Evolutionary conservation across 2,113 vertebrate species (phyloP), one percentile per base, ranked within the genome.

Genomic region (Talpa occidentalis): DNA sequence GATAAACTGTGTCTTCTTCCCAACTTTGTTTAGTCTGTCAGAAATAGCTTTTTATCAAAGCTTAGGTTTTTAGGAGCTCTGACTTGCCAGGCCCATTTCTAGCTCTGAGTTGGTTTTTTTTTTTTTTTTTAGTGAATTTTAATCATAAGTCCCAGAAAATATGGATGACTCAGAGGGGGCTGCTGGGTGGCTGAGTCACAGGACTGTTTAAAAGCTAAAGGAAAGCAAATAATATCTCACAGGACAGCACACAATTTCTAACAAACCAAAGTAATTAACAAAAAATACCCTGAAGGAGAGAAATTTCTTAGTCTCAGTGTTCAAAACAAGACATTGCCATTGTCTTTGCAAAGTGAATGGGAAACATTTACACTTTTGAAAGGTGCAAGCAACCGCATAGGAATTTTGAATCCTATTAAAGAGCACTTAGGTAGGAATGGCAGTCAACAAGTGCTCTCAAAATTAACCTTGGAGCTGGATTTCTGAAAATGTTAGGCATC

Each of bases 261-360:
- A 67, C 10, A 67, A 91, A 94, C 73, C 67, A 94, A 91, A 80
- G 26, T 32, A 91, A 84, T 82, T 80, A 42, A 47, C 37, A 90
- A 79, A 44, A 32, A 42, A 72, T 11, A 42, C 40, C 24, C 52
- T 49, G 44, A 62, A 91, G 24, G 37, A 62, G 24, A 89, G 40
- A 24, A 56, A 17, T 62, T 91, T 66, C 52, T 95, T 52, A 52
- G 11, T 66, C 37, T 91, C 15, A 10, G 30, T 47, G 78, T 30
- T n/a, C 24, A 14, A 88, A 81, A 82, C 9, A 64, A 0, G 1
- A 56, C 52, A n/a, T 14, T 47, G 21, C 69, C 70, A 60, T 84
- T 90, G 28, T 5, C 19, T n/a, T 44, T 74, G 56, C 60, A 37
- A 37, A 30, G 5, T 86, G 54, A 8, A 73, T 80, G 69, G 78